phyloP scores from a whole-genome alignment of 2,888 invertebrate genomes.

The Ectemnius continuus region DNA sequence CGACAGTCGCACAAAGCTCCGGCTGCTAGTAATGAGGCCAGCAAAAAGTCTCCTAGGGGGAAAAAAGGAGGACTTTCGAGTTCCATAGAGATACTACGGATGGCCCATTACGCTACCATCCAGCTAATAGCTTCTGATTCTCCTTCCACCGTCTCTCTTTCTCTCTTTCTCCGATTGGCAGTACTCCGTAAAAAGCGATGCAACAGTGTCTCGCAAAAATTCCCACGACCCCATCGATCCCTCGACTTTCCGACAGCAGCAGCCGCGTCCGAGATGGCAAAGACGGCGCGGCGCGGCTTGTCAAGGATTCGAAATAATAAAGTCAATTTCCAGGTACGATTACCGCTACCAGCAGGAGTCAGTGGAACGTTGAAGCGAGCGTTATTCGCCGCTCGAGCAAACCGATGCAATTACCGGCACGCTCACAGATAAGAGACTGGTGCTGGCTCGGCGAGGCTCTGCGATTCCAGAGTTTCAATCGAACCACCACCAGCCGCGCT shows the following conservation, averaged over 20 bases:
- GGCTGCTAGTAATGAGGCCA: too few species aligned
- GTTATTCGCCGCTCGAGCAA: background rate
- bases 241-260: too few species aligned
- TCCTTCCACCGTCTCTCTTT: background rate
- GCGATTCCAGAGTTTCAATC: constrained; percentile 1
- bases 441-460: background rate
- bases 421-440: background rate
- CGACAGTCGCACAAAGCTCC: too few species aligned
- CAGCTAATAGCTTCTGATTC: too few species aligned
- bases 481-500: background rate
- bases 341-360: background rate
- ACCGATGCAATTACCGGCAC: background rate
- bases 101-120: too few species aligned
- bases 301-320: constrained; percentile 1
- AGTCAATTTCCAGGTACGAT: background rate
- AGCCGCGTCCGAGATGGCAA: too few species aligned
- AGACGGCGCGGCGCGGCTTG: background rate
- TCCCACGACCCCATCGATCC: background rate
- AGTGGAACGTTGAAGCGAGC: background rate
- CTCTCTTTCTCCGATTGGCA: background rate
- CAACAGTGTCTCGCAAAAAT: constrained; percentile 1
- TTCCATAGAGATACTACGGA: too few species aligned
- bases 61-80: too few species aligned
- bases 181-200: background rate
- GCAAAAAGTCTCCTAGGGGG: too few species aligned